Conservation (phyloP, 1,140 invertebrate species). For the Lasaia peninsularis region DNA sequence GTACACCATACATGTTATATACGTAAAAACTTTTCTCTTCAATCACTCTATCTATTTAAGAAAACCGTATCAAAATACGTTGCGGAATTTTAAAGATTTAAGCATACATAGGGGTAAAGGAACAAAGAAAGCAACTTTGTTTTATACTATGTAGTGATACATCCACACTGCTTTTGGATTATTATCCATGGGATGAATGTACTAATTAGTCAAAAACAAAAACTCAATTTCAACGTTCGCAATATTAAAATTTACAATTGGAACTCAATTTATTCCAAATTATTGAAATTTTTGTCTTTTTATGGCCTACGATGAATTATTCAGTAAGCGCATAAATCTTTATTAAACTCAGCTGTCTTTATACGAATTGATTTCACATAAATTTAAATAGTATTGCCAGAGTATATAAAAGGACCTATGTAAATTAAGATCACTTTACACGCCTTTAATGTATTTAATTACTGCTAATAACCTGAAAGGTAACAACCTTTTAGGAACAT, state of each 20-base stretch:
- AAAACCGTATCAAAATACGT: too few species aligned
- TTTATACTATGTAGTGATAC: too few species aligned
- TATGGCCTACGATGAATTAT: conserved; percentile 5
- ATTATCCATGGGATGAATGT: too few species aligned
- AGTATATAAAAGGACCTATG: not conserved
- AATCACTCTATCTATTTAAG: too few species aligned
- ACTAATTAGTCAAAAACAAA: not conserved
- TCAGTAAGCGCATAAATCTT: conserved; percentile 8
- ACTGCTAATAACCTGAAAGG: not conserved
- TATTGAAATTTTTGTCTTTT: conserved; percentile 7
- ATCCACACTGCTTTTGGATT: too few species aligned
- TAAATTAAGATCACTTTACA: conserved; percentile 1
- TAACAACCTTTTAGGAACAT: not conserved
- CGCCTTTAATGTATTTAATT: not conserved
- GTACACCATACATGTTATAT: too few species aligned
- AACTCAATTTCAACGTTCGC: not conserved
- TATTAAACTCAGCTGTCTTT: conserved; percentile 11
- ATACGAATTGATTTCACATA: conserved; percentile 9
- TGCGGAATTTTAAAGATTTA: too few species aligned
- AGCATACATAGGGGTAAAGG: too few species aligned
- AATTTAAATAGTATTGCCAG: conserved; percentile 11
- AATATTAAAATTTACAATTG: not conserved
- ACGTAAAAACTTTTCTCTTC: too few species aligned
- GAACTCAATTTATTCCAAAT: not conserved
- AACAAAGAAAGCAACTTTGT: too few species aligned